These are phyloP conservation scores for Colletes gigas DNA, from an alignment of 1,140 invertebrate genomes.

Conservation along the genomic window DNA sequence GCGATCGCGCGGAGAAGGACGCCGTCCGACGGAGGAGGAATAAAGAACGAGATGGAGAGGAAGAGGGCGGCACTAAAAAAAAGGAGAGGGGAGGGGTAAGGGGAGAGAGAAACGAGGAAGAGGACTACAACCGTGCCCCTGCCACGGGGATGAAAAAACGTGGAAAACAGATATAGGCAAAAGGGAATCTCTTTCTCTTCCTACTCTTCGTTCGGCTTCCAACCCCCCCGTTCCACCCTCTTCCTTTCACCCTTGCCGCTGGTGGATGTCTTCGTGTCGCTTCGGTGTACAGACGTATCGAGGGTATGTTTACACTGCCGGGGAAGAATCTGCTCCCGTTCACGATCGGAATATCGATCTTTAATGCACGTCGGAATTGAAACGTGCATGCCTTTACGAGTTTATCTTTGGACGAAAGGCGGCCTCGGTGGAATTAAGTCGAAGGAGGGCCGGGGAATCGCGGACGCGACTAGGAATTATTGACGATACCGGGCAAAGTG, in stretches of 20 bases:
- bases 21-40: constrained; percentile 13
- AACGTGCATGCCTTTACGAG: constrained; percentile 38
- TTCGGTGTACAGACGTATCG: constrained; percentile 44
- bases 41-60: constrained; percentile 49
- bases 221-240: neutral
- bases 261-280: constrained; percentile 23
- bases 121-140: constrained; percentile 27
- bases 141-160: constrained; percentile 53
- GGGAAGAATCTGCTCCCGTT: constrained; percentile 47
- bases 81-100: neutral
- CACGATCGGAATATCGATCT: constrained; percentile 54
- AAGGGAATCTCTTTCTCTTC: constrained; percentile 56
- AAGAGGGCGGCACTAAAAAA: constrained; percentile 59
- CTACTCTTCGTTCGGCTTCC: neutral
- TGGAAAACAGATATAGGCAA: constrained; percentile 71
- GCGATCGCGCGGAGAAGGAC: constrained; percentile 17
- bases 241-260: neutral
- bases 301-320: constrained; percentile 56
- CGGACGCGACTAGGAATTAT: too few relatives aligned
- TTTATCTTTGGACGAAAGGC: constrained; percentile 23
- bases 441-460: neutral
- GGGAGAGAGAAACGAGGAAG: constrained; percentile 35
- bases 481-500: too few relatives aligned
- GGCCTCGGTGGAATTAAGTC: neutral
- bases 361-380: constrained; percentile 56